A percentile compares a stretch with the other conserved stretches of the same genome.
Evolutionary conservation across 2,888 invertebrate species (phyloP).

Genomic region (Drosophila bunnanda): DNA sequence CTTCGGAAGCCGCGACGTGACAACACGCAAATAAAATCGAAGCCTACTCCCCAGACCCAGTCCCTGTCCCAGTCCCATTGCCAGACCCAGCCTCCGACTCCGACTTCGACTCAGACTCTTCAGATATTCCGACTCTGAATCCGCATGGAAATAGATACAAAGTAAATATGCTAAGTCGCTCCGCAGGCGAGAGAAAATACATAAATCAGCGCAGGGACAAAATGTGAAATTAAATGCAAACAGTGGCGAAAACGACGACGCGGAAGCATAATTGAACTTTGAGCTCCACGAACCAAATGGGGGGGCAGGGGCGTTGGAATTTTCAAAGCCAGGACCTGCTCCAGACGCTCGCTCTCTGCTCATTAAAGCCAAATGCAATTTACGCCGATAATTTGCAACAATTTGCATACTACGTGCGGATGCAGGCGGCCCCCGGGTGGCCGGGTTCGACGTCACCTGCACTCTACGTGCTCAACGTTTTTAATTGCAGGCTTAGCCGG

Average conservation of each 20-base stretch:
- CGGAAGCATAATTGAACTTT: constrained; percentile 55
- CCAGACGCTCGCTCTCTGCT: constrained; percentile 43
- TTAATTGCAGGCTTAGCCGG: constrained; percentile 66
- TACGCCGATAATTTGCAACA: constrained; percentile 72
- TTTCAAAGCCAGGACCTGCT: constrained; percentile 6
- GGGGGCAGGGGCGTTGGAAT: background rate
- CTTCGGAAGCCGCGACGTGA: constrained; percentile 47
- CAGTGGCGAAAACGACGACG: constrained; percentile 50
- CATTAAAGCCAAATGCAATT: constrained; percentile 66
- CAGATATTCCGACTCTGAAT: constrained; percentile 6
- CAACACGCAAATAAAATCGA: constrained; percentile 40
- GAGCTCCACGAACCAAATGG: constrained; percentile 27
- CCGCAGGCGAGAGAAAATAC: constrained; percentile 58
- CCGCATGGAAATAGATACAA: constrained; percentile 66
- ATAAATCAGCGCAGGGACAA: constrained; percentile 69
- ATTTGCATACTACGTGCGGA: constrained; percentile 70
- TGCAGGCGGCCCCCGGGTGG: constrained; percentile 24
- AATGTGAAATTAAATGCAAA: constrained; percentile 79
- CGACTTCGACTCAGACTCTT: constrained; percentile 1
- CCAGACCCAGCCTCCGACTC: background rate
- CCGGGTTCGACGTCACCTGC: constrained; percentile 22
- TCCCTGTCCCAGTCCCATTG: background rate
- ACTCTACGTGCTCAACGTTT: constrained; percentile 55
- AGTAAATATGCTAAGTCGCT: constrained; percentile 75
- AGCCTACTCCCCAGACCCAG: constrained; percentile 38